Base-by-base conservation (phyloP, 2,888 invertebrate species). In the Caenorhabditis sp. region DNA sequence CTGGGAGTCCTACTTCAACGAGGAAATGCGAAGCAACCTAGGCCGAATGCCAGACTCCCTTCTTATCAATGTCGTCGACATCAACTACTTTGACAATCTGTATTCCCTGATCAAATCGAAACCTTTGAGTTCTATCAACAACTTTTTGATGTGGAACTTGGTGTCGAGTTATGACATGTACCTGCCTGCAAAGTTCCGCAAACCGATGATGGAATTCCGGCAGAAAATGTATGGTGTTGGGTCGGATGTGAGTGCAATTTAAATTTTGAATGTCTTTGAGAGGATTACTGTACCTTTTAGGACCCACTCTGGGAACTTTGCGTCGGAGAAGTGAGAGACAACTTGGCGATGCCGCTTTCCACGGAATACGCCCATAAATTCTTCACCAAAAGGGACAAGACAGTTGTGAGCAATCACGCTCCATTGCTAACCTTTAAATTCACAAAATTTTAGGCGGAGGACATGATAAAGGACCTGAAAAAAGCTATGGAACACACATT, bases 111-210 rank as follows among this genome's bases (percentile, higher is more conserved):
- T 85, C 35, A 85, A 85, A 56, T 79, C 78, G 18, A 82, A 78
- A 35, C 76, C 65, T 28, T 67, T 76, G 56, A 84, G 88, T 28
- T 84, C 87, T 1, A 81, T 89, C 53, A 85, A 86, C 76, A 88
- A 90, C 79, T 90, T 86, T 55, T 28, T 89, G 50, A 89, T 89
- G 89, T 88, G 90, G 89, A 62, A 82, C 22, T 53, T 88, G n/a
- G 80, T 90, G 8, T 79, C 84, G 2, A 70, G 84, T 15, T 82
- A 88, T 20, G 86, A 87, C 60, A 50, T 81, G 6, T 88, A 88
- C 53, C 82, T 90, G n/a, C 89, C 90, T 0, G 72, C 82, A 2
- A 78, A 77, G 24, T 88, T 71, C 51, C 68, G 88, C 0, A 72
- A 79, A 65, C 88, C 88, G 20, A 82, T 76, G 64, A 50, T 82